phyloP scores from a whole-genome alignment of 37 sponge, comb jelly and placozoan genomes.

The Oscarella lobularis region DNA sequence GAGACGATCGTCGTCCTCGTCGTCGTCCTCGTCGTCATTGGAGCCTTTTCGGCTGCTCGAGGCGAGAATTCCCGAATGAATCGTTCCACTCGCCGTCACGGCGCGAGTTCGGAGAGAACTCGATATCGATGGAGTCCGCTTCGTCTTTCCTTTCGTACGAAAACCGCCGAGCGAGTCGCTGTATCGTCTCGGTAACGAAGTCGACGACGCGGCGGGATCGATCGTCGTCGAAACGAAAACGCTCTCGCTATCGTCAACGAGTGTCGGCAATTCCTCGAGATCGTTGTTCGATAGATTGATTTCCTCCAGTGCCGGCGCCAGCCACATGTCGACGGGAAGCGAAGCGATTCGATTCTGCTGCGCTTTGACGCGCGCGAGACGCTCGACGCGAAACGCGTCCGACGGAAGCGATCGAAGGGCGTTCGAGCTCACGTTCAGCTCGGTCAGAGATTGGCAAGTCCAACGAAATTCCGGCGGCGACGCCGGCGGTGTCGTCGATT shows the following conservation, averaged over 20 bases:
- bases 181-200: too few species aligned
- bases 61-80: not conserved
- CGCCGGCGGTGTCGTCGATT: not conserved
- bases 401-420: conserved; percentile 30
- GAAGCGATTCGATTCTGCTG: conserved; percentile 28
- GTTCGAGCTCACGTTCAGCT: conserved; percentile 34
- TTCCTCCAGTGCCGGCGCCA: conserved; percentile 24
- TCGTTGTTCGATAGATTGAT: conserved; percentile 35
- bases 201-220: too few species aligned
- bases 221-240: too few species aligned
- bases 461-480: conserved; percentile 14
- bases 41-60: not conserved
- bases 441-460: conserved; percentile 29
- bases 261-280: conserved; percentile 27
- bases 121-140: not conserved
- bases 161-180: too few species aligned
- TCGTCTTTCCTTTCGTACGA: not conserved
- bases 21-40: conserved; percentile 2
- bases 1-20: not conserved
- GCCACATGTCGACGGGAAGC: conserved; percentile 50
- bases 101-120: not conserved
- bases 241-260: conserved; percentile 5
- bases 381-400: conserved; percentile 33
- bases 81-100: not conserved
- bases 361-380: conserved; percentile 41